These are phyloP conservation scores for Altica lythri DNA, from an alignment of 2,888 invertebrate genomes.

Conservation along the genomic window DNA sequence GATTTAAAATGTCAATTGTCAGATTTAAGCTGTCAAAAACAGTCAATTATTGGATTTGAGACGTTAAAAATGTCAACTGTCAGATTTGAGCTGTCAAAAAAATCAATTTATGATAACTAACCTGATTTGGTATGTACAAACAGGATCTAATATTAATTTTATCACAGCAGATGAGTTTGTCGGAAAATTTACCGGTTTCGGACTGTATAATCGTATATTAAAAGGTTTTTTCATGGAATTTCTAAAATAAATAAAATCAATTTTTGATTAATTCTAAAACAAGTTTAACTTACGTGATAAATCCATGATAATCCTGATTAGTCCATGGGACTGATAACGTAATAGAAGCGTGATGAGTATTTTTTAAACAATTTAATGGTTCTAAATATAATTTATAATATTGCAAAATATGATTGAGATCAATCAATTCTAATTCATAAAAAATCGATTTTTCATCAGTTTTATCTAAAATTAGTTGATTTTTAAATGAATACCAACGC, in stretches of 20 bases:
- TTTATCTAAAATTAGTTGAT: constrained; percentile 58
- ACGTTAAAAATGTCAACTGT: not conserved
- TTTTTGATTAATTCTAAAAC: not conserved
- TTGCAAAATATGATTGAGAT: constrained; percentile 65
- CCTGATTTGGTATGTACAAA: constrained; percentile 72
- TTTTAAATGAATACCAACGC: constrained; percentile 47
- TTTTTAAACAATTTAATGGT: constrained; percentile 58
- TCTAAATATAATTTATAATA: constrained; percentile 65
- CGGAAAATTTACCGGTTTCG: constrained; percentile 55
- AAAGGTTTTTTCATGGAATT: constrained; percentile 60
- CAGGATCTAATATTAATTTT: constrained; percentile 69
- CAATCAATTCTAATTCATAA: constrained; percentile 65
- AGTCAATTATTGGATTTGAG: not conserved
- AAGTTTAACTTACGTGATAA: constrained; percentile 61
- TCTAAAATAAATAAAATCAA: constrained; percentile 46
- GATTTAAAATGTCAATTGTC: not conserved
- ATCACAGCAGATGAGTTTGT: constrained; percentile 60
- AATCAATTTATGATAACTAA: constrained; percentile 47
- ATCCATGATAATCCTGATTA: constrained; percentile 63
- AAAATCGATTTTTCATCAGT: constrained; percentile 64
- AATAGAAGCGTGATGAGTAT: constrained; percentile 63
- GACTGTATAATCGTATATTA: constrained; percentile 63
- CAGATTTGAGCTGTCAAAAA: not conserved
- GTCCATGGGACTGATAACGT: constrained; percentile 71
- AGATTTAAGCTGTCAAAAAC: not conserved